Conservation (phyloP, 2,888 invertebrate genomes). For the Eledone cirrhosa region DNA sequence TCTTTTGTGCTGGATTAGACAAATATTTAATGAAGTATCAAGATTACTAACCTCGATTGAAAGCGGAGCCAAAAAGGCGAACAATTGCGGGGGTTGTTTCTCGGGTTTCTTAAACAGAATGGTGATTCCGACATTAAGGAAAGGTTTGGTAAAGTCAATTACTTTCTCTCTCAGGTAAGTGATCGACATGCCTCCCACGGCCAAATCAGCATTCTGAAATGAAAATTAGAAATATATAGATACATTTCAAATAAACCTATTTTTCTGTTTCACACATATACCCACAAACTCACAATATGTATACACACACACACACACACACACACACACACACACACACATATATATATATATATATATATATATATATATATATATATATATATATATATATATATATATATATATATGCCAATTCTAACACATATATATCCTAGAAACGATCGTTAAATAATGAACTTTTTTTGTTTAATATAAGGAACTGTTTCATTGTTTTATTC, state of each 20-base stretch:
- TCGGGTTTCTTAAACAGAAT: conserved; percentile 92
- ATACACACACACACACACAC: conserved; percentile 6
- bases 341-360: background rate
- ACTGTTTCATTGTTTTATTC: too few species aligned
- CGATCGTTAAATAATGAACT: too few species aligned
- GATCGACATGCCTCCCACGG: conserved; percentile 97
- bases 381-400: too few species aligned
- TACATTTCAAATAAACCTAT: too few species aligned
- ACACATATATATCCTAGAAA: too few species aligned
- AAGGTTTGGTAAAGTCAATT: conserved; percentile 97
- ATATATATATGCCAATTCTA: too few species aligned
- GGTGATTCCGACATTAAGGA: conserved; percentile 96
- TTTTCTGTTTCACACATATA: too few species aligned
- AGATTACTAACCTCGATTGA: conserved; percentile 74
- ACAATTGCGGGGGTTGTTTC: conserved; percentile 81
- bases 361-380: too few species aligned
- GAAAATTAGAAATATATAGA: background rate
- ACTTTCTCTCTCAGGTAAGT: conserved; percentile 94
- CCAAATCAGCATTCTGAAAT: conserved; percentile 93
- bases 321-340: conserved; percentile 10
- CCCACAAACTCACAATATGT: too few species aligned
- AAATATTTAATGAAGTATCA: too few species aligned
- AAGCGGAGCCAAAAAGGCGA: conserved; percentile 96
- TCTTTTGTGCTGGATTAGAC: too few species aligned
- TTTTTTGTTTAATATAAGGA: too few species aligned